Conservation (phyloP, 2,797 vertebrate genomes). For the Tenualosa thibaudeaui region DNA sequence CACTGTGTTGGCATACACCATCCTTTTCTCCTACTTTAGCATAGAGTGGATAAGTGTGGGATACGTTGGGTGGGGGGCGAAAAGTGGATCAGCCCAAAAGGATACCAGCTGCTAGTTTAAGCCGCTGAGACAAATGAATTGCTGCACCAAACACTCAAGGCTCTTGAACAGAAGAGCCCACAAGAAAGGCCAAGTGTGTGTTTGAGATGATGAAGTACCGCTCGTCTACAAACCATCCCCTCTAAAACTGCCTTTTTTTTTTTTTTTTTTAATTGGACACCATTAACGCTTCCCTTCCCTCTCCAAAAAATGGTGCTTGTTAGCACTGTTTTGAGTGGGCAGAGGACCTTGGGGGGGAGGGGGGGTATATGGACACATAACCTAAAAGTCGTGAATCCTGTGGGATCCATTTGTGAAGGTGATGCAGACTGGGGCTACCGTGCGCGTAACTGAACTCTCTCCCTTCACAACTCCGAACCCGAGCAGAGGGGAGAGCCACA, state of each 20-base stretch:
- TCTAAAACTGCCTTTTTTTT: too few species aligned
- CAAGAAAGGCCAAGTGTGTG: background rate
- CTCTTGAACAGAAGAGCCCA: background rate
- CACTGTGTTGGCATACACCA: background rate
- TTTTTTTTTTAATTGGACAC: too few species aligned
- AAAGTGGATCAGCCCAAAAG: slow-evolving; percentile 7
- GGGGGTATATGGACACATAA: background rate
- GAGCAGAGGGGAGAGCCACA: background rate
- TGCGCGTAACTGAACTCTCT: background rate
- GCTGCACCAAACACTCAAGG: background rate
- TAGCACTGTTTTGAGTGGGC: background rate
- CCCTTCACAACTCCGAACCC: background rate
- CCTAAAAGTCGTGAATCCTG: background rate
- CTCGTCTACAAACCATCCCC: too few species aligned
- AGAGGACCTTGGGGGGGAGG: too few species aligned
- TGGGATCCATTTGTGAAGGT: background rate
- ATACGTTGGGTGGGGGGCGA: background rate
- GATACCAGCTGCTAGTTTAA: background rate
- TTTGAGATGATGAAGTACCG: too few species aligned
- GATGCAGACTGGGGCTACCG: background rate
- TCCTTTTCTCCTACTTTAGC: background rate
- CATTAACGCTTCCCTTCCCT: too few species aligned
- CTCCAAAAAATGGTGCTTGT: background rate
- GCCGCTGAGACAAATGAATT: background rate
- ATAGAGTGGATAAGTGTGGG: background rate